phyloP scores from a whole-genome alignment of 2,797 vertebrate species.

The Vireo griseus region DNA sequence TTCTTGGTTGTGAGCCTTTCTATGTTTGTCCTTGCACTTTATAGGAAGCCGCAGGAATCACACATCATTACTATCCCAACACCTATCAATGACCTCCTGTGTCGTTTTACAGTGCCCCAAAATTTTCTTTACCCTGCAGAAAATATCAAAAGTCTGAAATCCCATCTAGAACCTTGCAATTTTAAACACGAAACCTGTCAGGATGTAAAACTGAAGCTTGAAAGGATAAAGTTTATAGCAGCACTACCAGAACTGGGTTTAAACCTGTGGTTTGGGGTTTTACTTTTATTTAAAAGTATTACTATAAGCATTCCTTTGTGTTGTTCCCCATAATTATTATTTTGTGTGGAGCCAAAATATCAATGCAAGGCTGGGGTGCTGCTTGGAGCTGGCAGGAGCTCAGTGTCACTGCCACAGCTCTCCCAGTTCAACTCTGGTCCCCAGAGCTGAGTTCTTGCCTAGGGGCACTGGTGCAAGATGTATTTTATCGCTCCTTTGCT shows the following conservation, averaged over 20 bases:
- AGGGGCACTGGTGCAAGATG: background rate
- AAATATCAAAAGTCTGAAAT: background rate
- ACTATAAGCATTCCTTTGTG: background rate
- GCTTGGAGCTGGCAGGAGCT: background rate
- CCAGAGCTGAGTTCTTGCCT: background rate
- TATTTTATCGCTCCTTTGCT: background rate
- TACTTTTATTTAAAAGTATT: background rate
- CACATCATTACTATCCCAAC: background rate
- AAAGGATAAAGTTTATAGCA: background rate
- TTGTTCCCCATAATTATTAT: background rate
- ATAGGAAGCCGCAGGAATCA: background rate
- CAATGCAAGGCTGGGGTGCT: background rate
- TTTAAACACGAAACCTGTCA: background rate
- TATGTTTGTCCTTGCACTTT: background rate
- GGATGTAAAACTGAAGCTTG: background rate
- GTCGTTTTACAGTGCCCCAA: background rate
- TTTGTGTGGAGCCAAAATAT: background rate
- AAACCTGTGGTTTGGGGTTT: background rate
- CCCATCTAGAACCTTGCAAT: background rate
- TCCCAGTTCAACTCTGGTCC: background rate
- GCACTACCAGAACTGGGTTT: background rate
- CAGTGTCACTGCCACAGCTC: background rate
- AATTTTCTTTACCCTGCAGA: background rate
- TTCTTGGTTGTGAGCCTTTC: background rate
- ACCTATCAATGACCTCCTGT: slow-evolving; percentile 1